A percentile compares a stretch with the other conserved stretches of the same genome.
phyloP scores from a whole-genome alignment of 2,888 invertebrate genomes.

The Orthonychiurus folsomi region DNA sequence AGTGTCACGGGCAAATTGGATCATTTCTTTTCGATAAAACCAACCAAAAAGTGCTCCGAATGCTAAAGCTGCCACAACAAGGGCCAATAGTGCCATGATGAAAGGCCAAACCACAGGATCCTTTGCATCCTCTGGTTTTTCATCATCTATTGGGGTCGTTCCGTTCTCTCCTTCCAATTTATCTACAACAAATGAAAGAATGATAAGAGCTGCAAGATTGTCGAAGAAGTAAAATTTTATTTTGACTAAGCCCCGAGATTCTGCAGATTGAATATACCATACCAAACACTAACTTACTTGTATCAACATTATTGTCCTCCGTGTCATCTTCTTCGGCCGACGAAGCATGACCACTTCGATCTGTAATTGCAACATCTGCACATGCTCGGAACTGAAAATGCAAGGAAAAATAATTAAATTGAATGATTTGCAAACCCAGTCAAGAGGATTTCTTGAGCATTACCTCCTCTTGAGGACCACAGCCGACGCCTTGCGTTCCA shows the following conservation, averaged over 20 bases:
- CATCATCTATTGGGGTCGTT: constrained; percentile 15
- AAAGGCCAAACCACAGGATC: constrained; percentile 31
- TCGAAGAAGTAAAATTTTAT: too few relatives aligned
- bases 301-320: constrained; percentile 41
- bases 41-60: constrained; percentile 40
- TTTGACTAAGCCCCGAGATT: too few relatives aligned
- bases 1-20: constrained; percentile 30
- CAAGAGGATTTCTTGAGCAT: constrained; percentile 39
- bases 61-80: constrained; percentile 40
- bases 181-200: constrained; percentile 22
- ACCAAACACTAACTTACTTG: constrained; percentile 24
- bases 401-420: constrained; percentile 11
- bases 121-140: constrained; percentile 13
- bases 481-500: constrained; percentile 61
- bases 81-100: constrained; percentile 41
- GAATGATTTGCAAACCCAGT: background rate
- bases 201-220: background rate
- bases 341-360: constrained; percentile 45
- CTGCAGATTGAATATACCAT: background rate
- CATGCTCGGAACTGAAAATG: constrained; percentile 60
- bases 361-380: constrained; percentile 66
- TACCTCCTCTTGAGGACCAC: constrained; percentile 82
- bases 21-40: constrained; percentile 41
- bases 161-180: constrained; percentile 32
- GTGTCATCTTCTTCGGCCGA: constrained; percentile 42